Base-by-base conservation (phyloP, 2,113 vertebrate species). In the Sinocyclocheilus rhinocerous region DNA sequence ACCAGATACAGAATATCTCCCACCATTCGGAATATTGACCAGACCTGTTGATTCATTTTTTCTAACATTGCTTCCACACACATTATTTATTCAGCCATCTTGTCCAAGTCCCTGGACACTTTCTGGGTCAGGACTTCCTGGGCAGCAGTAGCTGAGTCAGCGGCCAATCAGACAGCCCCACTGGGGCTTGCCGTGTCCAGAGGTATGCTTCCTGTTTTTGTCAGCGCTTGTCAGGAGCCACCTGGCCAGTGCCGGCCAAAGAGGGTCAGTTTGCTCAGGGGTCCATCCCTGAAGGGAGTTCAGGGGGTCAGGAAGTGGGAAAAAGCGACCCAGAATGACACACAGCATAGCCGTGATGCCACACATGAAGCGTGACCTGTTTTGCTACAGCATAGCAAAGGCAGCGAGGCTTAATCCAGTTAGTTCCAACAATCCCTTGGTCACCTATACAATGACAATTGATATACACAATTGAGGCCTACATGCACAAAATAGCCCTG, bases 141-240 rank as follows among this genome's bases (percentile, higher is more conserved):
- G 70, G 82, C 76, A 86, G 82, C 61, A 89, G 78, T 42, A 57
- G 88, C 88, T 89, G 88, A 89, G 61, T 89, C 88, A 87, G 88
- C 88, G 33, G 61, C 85, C 78, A 85, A 89, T 87, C 88, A 87
- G 78, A 70, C 59, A 72, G 76, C 63, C 85, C 83, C 65, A 69
- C 78, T 77, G 79, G 87, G 82, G 84, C 80, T 81, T 59, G 77
- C 89, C 81, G 45, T 78, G 85, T 76, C 81, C 86, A 83, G 82
- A 70, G 79, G 42, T 63, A 82, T 61, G 81, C 81, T 76, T 90
- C 87, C 84, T 89, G 89, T 87, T 88, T 84, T 89, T 90, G 87
- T 90, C 89, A 90, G 81, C 0, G 55, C 77, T 84, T 90, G 89
- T 90, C 89, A 90, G 84, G 42, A 87, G 87, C 87, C 87, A 90